These are phyloP conservation scores for Peromyscus maniculatus DNA, from an alignment of 2,113 vertebrate species.

Conservation along the genomic window DNA sequence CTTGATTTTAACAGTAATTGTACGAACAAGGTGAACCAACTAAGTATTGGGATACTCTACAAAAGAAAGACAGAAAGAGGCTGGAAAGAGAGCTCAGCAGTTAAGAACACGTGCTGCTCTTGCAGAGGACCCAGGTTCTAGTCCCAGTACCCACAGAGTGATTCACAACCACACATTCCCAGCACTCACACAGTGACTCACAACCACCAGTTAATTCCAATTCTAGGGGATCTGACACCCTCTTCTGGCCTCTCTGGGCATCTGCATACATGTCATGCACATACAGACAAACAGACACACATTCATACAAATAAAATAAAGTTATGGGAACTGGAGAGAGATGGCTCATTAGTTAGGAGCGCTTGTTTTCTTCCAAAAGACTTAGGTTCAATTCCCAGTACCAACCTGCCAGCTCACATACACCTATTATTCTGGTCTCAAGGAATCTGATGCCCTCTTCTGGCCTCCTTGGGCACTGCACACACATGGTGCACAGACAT, in stretches of 20 bases:
- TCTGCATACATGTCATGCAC: neutral
- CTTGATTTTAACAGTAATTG: neutral
- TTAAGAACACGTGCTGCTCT: neutral
- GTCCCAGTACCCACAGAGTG: neutral
- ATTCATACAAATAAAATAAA: neutral
- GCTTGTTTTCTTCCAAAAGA: neutral
- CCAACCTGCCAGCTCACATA: neutral
- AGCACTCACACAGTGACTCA: neutral
- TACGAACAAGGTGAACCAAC: neutral
- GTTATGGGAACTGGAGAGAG: neutral
- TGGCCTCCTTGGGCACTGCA: neutral
- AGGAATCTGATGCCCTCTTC: neutral
- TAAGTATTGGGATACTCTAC: neutral
- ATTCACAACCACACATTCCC: neutral
- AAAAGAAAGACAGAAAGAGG: conserved; percentile 20
- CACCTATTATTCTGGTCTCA: neutral
- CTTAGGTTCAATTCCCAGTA: neutral
- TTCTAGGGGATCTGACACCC: neutral
- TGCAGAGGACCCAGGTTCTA: neutral
- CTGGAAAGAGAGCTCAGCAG: neutral
- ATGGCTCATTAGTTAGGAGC: neutral
- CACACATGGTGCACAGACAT: neutral
- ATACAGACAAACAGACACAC: neutral
- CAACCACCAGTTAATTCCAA: neutral
- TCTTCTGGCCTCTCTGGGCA: neutral